Base-by-base conservation (phyloP, 2,888 invertebrate species). In the Amiota communis region DNA sequence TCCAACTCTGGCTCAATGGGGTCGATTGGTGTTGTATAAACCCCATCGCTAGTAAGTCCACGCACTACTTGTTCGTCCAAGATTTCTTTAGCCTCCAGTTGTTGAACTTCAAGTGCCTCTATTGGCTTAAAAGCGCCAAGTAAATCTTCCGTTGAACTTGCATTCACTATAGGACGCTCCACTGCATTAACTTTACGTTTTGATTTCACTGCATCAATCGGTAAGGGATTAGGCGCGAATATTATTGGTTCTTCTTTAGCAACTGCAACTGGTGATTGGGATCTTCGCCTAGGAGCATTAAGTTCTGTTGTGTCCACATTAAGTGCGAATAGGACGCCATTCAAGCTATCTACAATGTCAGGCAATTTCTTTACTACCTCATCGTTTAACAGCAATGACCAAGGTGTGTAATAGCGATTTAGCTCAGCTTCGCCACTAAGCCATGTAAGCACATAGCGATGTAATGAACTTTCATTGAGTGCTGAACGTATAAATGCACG, bases 301-400 rank as follows among this genome's bases (percentile, higher is more conserved):
- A 97, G 91, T 87, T 96, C 95, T 47, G 93, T 91, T 89, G 95
- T 95, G 91, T 98, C 97, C 75, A 98, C 95, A 85, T 94, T 95
- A 87, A 98, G 93, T 23, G 98, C 98, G 91, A 98, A 98, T 78
- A 98, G 91, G 86, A 98, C 95, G 71, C 96, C 94, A 79, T 94
- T 95, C 87, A 98, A 92, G 78, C 96, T 96, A 90, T 96, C 94
- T 72, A 97, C 95, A 91, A 97, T 93, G 86, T 94, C 95, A 17
- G 97, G 96, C 75, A 98, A 90, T 88, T 95, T 92, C 82, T 93
- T 93, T 75, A 92, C 93, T 77, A 93, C 93, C 88, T 97, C 97
- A 77, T 93, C 92, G 89, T 97, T 95, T 78, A 95, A 90, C 71
- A 98, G 90, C 79, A 98, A 92, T 59, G 98, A 95, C 92, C 95